phyloP scores from a whole-genome alignment of 2,113 vertebrate genomes.

The Zosterops borbonicus region DNA sequence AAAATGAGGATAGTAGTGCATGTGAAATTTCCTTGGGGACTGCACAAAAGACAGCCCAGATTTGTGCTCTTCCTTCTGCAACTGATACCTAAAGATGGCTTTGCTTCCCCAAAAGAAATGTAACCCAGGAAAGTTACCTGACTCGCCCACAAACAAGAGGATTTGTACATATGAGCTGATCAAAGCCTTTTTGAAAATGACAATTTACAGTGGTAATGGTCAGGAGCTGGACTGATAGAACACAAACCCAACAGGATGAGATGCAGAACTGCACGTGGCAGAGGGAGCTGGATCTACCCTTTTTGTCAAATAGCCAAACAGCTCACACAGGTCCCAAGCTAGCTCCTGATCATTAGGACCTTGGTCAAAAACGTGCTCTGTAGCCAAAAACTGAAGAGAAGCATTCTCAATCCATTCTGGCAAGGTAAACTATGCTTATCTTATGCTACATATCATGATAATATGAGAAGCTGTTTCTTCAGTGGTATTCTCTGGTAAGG shows the following conservation, averaged over 20 bases:
- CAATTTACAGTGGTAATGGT: background rate
- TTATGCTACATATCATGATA: background rate
- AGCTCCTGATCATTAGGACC: background rate
- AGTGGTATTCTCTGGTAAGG: background rate
- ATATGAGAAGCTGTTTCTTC: background rate
- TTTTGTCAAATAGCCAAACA: background rate
- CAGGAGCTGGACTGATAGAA: background rate
- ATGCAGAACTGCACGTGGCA: background rate
- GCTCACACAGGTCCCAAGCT: rapidly evolving
- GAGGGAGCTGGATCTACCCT: background rate
- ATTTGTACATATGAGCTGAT: background rate
- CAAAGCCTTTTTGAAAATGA: background rate
- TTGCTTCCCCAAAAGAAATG: background rate
- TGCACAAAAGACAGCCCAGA: background rate
- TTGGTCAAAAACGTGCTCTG: background rate
- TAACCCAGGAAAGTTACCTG: background rate
- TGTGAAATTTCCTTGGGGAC: background rate
- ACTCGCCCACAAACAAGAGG: background rate
- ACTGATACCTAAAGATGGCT: background rate
- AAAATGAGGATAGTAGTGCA: background rate
- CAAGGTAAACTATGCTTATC: background rate
- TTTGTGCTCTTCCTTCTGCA: background rate
- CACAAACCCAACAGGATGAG: background rate
- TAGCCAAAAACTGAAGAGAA: background rate
- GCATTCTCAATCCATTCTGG: background rate